Base-by-base conservation (phyloP, 2,113 vertebrate species). In the Mandrillus leucophaeus region DNA sequence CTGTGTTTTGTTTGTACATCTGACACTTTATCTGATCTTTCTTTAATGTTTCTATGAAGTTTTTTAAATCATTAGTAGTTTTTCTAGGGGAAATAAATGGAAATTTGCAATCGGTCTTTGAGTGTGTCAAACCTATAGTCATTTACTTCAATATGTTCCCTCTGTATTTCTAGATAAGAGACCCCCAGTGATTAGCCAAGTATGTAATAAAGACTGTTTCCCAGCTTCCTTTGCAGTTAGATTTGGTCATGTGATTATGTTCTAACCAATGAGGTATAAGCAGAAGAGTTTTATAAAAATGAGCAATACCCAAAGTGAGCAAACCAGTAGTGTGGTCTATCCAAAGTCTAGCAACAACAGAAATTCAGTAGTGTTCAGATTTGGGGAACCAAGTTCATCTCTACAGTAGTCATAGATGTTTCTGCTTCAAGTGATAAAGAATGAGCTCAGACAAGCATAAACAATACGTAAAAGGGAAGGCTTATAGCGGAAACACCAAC, bases 111-210 rank as follows among this genome's bases (percentile, higher is more conserved):
- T 75, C 12, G 7, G 23, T 92, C 55, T 81, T 80, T 11, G 38
- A 70, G 22, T 25, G 25, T 52, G 6, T 4, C 17, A 50, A 43
- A 73, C 55, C 4, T 70, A 10, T 50, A 27, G 40, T 30, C 30
- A 61, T 18, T 1, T 0, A 32, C 73, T 35, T 59, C 20, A 38
- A 1, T 30, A n/a, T 66, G 73, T 59, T 43, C 18, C 14, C 5
- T 18, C 17, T 70, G 8, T 83, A n/a, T 78, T 76, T 84, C 52
- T 32, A 55, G 23, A 73, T 38, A 9, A 40, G 9, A 81, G 40
- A 18, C 0, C 0, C 10, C 8, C 13, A 35, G 25, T 38, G 1
- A n/a, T 38, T 64, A 40, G 17, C 25, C 72, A 43, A 38, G 10
- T 10, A 40, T 18, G 20, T 35, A 85, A 35, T n/a, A 45, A 40